Base-by-base conservation (phyloP, 2,888 invertebrate genomes). In the Pharmacophagus antenor region DNA sequence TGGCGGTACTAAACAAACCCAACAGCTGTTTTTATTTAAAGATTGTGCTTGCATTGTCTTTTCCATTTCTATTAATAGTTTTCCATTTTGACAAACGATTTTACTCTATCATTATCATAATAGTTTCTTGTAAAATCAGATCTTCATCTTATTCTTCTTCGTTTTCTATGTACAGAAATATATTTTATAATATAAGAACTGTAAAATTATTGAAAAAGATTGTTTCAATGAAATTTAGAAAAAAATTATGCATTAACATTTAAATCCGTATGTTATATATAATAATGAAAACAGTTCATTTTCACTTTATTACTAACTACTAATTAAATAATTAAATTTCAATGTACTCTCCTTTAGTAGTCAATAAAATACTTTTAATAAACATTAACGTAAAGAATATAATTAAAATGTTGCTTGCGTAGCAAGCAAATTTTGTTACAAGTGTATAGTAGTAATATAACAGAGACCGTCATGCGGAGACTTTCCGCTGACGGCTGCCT, bases 391-490 rank as follows among this genome's bases (percentile, higher is more conserved):
- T 37, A 37, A 15, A 5, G 37, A 27, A 37, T 37, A 4, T 5
- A 37, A n/a, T 10, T 18, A 18, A 42, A 42, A 8, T 17, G 8
- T 17, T 48, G 37, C 55, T 47, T 41, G 56, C 58, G 46, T 55
- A 53, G 59, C 62, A 61, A 58, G 56, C 65, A 67, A 70, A 68
- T 62, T 67, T 67, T 54, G 63, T 64, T 68, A 67, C n/a, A 69
- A 62, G 63, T 66, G 66, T 68, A 61, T 64, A 65, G 62, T 60
- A 60, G 48, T 3, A n/a, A n/a, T 54, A 56, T 76, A 73, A 76
- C 74, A 77, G 72, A 80, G 75, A 78, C 80, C 79, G 82, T 79
- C 79, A 78, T 68, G 74, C 80, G 84, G 86, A 84, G 86, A 86
- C 81, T 86, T 87, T 88, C 88, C 85, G 84, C 77, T 82, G 77